Base-by-base conservation (phyloP, 37 sponge, comb jelly and placozoan species). In the Hormiphora californensis region DNA sequence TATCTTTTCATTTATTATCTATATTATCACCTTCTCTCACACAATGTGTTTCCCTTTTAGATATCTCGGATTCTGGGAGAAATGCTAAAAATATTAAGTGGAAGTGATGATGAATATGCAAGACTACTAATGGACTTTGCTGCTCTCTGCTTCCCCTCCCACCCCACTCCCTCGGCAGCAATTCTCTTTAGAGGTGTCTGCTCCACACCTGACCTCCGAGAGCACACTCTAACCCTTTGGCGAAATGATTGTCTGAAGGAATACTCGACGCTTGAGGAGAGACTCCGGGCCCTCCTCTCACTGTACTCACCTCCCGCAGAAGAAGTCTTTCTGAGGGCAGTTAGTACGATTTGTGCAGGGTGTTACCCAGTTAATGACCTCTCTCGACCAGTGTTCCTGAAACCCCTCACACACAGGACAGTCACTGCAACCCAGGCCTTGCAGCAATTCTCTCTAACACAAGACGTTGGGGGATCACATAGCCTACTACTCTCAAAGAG, bases 381-480 rank as follows among this genome's bases (percentile, higher is more conserved):
- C 0, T 73, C 81, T 21, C 40, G 2, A 9, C 81, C 41, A 7
- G 9, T 73, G 21, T 73, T 36, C 38, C 46, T 11, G 12, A 21
- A 73, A 28, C 81, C 81, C 9, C 46, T 73, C 8, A 46, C 81
- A 19, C 43, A 46, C 19, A 46, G 81, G 15, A 33, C 9, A n/a
- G 23, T 73, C 8, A 21, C 46, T 43, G 81, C 81, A 4, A 73
- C 81, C 21, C 81, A 73, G 81, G 43, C 17, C 40, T 43, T 73
- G 21, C 43, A 43, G 46, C 81, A 73, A 46, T 73, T 73, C 38
- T 73, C 81, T 73, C 81, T 43, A 46, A 73, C 81, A n/a, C 81
- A 73, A 41, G 46, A 23, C 3, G 81, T 43, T 4, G 30, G 43
- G 81, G 40, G 17, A 22, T 28, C 5, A 28, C 61, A 30, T 57